phyloP scores from a whole-genome alignment of 1,140 invertebrate species.

The Cotesia vestalis region DNA sequence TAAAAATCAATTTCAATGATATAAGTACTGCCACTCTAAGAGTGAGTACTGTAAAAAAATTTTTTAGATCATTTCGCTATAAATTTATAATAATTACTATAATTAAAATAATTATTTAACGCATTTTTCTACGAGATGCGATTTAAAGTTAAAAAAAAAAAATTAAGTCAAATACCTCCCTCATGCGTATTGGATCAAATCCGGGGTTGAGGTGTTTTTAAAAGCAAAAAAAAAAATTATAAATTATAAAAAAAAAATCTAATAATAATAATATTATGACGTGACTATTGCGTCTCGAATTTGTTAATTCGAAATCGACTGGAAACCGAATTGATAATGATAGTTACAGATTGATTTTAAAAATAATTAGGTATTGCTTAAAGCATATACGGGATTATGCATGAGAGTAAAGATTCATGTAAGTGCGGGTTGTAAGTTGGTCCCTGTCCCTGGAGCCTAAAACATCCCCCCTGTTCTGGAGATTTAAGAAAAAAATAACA shows the following conservation, averaged over 20 bases:
- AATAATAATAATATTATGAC: constrained; percentile 3
- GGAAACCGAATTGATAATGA: constrained; percentile 62
- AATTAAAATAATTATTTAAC: constrained; percentile 21
- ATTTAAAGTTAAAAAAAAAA: constrained; percentile 23
- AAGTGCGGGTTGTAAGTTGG: constrained; percentile 67
- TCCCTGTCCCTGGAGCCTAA: constrained; percentile 66
- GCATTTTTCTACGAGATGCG: constrained; percentile 42
- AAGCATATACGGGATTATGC: constrained; percentile 31
- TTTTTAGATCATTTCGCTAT: constrained; percentile 44
- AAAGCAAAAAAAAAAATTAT: constrained; percentile 19
- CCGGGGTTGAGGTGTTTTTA: not conserved
- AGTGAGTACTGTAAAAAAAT: constrained; percentile 51
- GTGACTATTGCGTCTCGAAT: constrained; percentile 36
- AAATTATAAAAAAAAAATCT: constrained; percentile 21
- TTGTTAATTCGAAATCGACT: constrained; percentile 45
- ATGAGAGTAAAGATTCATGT: constrained; percentile 50
- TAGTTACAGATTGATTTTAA: constrained; percentile 61
- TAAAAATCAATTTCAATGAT: constrained; percentile 26
- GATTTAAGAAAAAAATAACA: constrained; percentile 52
- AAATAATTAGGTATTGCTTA: constrained; percentile 16
- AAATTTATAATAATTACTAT: constrained; percentile 42
- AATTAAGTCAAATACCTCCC: constrained; percentile 27
- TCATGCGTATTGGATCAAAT: constrained; percentile 22
- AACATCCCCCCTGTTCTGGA: constrained; percentile 66
- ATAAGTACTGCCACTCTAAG: constrained; percentile 31